Conservation (phyloP, 2,113 vertebrate species). For the Shinisaurus crocodilurus region DNA sequence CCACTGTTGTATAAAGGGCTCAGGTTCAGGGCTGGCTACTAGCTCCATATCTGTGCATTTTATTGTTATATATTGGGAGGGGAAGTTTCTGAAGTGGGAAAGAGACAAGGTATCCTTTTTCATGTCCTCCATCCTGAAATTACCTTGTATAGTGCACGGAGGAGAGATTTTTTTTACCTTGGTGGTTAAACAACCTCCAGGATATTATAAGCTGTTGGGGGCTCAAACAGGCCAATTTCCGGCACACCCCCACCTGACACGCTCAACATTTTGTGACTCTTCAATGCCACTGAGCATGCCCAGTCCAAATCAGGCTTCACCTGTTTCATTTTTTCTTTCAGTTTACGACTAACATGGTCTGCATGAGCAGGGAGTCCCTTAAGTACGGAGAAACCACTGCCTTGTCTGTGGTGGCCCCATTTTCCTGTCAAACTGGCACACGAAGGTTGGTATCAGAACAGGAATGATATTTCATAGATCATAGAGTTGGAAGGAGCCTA, state of each 20-base stretch:
- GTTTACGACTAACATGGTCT: background rate
- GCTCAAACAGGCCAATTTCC: background rate
- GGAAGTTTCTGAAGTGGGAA: background rate
- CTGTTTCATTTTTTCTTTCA: no score
- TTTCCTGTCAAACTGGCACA: background rate
- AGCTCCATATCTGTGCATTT: background rate
- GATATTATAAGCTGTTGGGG: background rate
- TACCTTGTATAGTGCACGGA: background rate
- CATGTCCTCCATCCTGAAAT: background rate
- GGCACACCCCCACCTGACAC: no score
- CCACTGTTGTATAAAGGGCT: background rate
- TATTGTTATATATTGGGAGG: background rate
- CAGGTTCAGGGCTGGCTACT: background rate
- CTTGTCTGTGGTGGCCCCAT: background rate
- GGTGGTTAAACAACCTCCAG: no score
- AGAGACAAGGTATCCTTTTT: background rate
- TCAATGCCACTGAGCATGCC: background rate
- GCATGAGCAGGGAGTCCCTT: background rate
- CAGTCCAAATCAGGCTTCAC: background rate
- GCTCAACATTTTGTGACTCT: background rate
- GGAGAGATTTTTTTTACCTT: background rate
- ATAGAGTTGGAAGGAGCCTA: no score
- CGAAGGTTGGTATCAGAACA: background rate
- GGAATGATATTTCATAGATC: no score
- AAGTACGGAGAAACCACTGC: background rate